Conservation (phyloP, 2,888 invertebrate genomes). For the Pocota personata region DNA sequence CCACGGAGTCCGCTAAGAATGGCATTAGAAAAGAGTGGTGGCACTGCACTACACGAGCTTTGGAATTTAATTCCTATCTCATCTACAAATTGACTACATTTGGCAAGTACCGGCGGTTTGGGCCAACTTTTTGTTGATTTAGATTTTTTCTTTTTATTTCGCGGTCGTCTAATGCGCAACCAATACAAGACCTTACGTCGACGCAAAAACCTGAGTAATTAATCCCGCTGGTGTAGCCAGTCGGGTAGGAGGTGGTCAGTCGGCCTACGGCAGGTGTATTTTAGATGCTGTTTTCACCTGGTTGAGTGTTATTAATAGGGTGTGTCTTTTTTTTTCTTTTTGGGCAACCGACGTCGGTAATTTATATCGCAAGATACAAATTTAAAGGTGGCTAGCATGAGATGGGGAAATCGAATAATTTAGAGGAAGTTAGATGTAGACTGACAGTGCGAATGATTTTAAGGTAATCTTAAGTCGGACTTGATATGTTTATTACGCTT, state of each 20-base stretch:
- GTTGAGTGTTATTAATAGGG: slow-evolving; percentile 21
- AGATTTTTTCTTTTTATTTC: background rate
- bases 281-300: slow-evolving; percentile 27
- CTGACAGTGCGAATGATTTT: slow-evolving; percentile 24
- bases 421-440: slow-evolving; percentile 19
- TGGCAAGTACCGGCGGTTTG: background rate
- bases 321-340: slow-evolving; percentile 5
- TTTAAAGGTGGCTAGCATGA: background rate
- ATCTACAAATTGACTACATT: background rate
- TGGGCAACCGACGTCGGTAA: background rate
- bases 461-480: slow-evolving; percentile 18
- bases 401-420: slow-evolving; percentile 33
- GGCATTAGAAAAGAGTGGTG: background rate
- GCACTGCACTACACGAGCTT: background rate
- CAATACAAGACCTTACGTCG: slow-evolving; percentile 11
- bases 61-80: slow-evolving; percentile 1
- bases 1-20: background rate
- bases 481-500: slow-evolving; percentile 44
- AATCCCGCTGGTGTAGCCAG: background rate
- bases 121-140: background rate
- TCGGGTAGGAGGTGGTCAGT: background rate
- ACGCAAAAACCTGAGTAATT: slow-evolving; percentile 2
- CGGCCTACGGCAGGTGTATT: slow-evolving; percentile 41
- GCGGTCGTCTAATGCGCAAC: slow-evolving; percentile 5
- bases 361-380: background rate